A percentile compares a stretch with the other conserved stretches of the same genome.
These are phyloP conservation scores for Adoxophyes honmai DNA, from an alignment of 1,140 invertebrate species.

Conservation along the genomic window DNA sequence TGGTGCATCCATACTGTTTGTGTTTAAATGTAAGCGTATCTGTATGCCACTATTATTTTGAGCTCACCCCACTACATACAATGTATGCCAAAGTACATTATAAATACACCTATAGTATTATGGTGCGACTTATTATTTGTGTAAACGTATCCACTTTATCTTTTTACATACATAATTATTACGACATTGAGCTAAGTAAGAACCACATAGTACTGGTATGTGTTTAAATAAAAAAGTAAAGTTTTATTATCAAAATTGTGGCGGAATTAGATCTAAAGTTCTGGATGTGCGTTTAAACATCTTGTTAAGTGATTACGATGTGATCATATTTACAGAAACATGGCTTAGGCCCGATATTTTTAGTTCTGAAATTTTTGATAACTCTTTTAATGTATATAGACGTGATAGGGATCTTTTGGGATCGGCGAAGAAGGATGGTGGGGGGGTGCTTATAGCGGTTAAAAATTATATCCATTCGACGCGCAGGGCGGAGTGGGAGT, in stretches of 20 bases:
- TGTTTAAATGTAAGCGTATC: too few species aligned
- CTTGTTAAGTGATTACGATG: slow-evolving; percentile 9
- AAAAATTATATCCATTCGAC: background rate
- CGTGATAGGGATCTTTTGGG: background rate
- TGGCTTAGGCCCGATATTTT: background rate
- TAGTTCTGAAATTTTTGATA: background rate
- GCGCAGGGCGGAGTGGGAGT: background rate
- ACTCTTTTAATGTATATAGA: background rate
- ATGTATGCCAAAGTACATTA: too few species aligned
- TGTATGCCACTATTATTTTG: too few species aligned
- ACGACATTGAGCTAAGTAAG: too few species aligned
- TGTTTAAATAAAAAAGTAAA: background rate
- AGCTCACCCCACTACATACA: too few species aligned
- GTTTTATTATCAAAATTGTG: slow-evolving; percentile 16
- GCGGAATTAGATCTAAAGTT: slow-evolving; percentile 2
- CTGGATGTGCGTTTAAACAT: background rate
- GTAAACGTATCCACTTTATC: too few species aligned
- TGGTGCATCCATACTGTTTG: too few species aligned
- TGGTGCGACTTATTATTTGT: too few species aligned
- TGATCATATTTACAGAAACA: slow-evolving; percentile 5
- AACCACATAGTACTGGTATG: too few species aligned
- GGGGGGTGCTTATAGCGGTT: slow-evolving; percentile 7
- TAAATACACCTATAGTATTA: too few species aligned
- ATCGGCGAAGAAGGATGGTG: background rate
- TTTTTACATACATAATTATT: too few species aligned